These are phyloP conservation scores for Dreissena rostriformis DNA, from an alignment of 1,140 invertebrate species.

Conservation along the genomic window DNA sequence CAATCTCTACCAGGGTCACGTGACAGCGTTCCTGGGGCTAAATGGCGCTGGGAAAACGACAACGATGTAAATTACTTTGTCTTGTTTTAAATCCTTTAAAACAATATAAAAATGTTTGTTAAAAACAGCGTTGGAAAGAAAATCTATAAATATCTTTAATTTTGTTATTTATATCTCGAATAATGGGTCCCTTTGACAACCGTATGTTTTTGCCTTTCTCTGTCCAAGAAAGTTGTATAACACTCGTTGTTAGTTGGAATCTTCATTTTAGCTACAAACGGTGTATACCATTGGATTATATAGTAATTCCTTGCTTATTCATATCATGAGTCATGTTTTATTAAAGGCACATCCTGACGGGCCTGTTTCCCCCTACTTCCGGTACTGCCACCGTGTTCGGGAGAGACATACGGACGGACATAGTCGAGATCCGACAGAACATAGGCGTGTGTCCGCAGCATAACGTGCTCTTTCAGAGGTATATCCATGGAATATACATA, in stretches of 20 bases:
- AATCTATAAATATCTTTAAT: too few relatives aligned
- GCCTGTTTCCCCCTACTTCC: conserved; percentile 84
- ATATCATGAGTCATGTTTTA: background rate
- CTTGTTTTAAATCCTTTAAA: too few relatives aligned
- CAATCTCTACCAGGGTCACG: conserved; percentile 85
- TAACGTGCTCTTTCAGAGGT: conserved; percentile 86
- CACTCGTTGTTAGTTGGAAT: background rate
- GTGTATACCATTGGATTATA: background rate
- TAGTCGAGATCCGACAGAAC: conserved; percentile 83
- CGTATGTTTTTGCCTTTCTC: too few relatives aligned
- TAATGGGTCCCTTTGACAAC: too few relatives aligned
- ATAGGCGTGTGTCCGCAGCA: conserved; percentile 87
- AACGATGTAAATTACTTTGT: conserved; percentile 69
- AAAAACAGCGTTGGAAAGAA: too few relatives aligned
- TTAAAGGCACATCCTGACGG: conserved; percentile 85
- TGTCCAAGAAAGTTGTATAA: too few relatives aligned
- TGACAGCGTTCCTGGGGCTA: conserved; percentile 85
- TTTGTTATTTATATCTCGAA: too few relatives aligned
- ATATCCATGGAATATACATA: conserved; percentile 12
- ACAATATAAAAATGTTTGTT: too few relatives aligned
- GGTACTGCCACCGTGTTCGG: conserved; percentile 85
- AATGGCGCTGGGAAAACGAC: conserved; percentile 85
- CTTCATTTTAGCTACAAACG: background rate
- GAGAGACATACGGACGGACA: conserved; percentile 84
- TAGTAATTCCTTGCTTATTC: background rate